Conservation (phyloP, 2,888 invertebrate genomes). For the Caradrina kadenii region DNA sequence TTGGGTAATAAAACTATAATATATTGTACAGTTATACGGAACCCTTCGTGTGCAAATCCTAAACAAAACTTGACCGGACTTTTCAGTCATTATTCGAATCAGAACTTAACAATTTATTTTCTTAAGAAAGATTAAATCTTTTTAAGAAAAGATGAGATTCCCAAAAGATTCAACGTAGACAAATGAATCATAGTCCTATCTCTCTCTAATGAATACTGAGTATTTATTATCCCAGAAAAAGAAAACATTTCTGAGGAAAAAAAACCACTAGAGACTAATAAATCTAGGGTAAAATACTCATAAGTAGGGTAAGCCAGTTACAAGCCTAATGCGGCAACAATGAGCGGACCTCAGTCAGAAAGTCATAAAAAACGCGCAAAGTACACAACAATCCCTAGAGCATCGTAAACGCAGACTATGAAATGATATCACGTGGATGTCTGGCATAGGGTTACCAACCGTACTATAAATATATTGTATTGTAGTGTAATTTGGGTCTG, state of each 20-base stretch:
- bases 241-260: background rate
- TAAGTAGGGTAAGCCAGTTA: conserved; percentile 17
- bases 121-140: too few species aligned
- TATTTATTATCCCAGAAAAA: background rate
- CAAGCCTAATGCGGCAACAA: conserved; percentile 12
- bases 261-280: background rate
- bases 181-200: background rate
- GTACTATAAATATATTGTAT: too few species aligned
- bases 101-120: too few species aligned
- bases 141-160: background rate
- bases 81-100: too few species aligned
- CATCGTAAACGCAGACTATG: conserved; percentile 23
- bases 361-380: conserved; percentile 15
- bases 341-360: conserved; percentile 2
- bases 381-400: conserved; percentile 24
- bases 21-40: too few species aligned
- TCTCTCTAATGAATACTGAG: background rate
- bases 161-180: background rate
- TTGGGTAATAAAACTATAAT: too few species aligned
- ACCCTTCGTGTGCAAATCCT: too few species aligned
- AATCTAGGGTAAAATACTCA: background rate
- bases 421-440: conserved; percentile 21
- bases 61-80: too few species aligned
- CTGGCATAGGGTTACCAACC: background rate
- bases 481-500: too few species aligned